Percentiles rank a stretch among this genome's conserved stretches.
phyloP scores from a whole-genome alignment of 2,797 vertebrate genomes.

The Falco biarmicus region DNA sequence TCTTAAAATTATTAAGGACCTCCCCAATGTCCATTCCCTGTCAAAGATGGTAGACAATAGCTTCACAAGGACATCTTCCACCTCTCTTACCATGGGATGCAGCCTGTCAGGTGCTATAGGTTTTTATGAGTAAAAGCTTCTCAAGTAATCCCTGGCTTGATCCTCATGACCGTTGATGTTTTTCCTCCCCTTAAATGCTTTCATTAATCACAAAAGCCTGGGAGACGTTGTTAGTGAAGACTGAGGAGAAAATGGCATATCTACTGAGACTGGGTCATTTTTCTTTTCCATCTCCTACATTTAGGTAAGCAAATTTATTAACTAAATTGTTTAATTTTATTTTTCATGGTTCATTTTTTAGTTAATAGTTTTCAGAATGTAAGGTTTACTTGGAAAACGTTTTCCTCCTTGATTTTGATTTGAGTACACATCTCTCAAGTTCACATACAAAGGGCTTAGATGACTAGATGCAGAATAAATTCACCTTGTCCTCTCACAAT shows the following conservation, averaged over 20 bases:
- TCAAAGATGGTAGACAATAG: not conserved
- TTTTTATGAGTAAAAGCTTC: not conserved
- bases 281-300: not conserved
- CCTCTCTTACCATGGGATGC: not conserved
- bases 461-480: not conserved
- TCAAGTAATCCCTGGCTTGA: not conserved
- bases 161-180: not conserved
- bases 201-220: not conserved
- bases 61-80: not conserved
- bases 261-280: not conserved
- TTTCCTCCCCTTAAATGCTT: not conserved
- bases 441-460: not conserved
- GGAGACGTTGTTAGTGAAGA: not conserved
- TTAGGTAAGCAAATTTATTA: not conserved
- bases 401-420: not conserved
- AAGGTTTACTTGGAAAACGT: not conserved
- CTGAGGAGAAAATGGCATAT: not conserved
- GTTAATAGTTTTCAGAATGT: not conserved
- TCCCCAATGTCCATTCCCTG: not conserved
- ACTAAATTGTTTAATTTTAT: not conserved
- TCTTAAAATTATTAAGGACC: not conserved
- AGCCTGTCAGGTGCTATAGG: not conserved
- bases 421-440: not conserved
- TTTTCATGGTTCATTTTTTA: not conserved
- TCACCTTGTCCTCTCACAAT: not conserved